Evolutionary conservation across 1,140 invertebrate species (phyloP), one percentile per base, ranked within the genome.

Genomic region (Oedothorax gibbosus): DNA sequence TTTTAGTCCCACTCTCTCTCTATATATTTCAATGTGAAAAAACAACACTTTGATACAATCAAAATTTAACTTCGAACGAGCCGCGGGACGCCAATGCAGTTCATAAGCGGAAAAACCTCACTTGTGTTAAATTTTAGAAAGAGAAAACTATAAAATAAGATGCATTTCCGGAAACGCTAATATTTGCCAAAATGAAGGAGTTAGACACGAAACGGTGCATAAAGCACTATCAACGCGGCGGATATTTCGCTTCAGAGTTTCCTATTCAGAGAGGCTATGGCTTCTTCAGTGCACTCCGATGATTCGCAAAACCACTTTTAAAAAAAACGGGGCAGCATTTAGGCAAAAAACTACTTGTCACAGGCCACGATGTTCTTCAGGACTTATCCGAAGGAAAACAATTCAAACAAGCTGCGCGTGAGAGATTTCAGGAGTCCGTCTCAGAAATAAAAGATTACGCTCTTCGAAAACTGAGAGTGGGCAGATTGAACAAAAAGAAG

Each of bases 241-340:
- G 15, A 66, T 66, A 66, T 18, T 66, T 66, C 21, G n/a, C 64
- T 18, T 66, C 64, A 66, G 18, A 18, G n/a, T 66, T 7, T 20
- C 64, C 64, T 12, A 66, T 66, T 18, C 11, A 66, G 21, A 12
- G 64, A 66, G 64, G 64, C 0, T 66, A 66, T 66, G 64, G 64
- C 7, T 12, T 68, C 12, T 68, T 68, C 12, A 68, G 65, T 68
- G 49, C 20, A 9, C 14, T 21, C 5, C 14, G 18, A 3, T 0
- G 65, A 21, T 68, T 18, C 20, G 65, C 65, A 5, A 20, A 0
- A 20, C 6, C 20, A 20, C 64, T 66, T 2, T 10, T 66, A 18
- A 66, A 18, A 18, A 12, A 5, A 66, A 21, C 64, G 7, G 64
- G 64, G 0, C n/a, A 66, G 21, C 10, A 66, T 66, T 21, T 66